phyloP scores from a whole-genome alignment of 2,888 invertebrate species.

The Pachydiplax longipennis region DNA sequence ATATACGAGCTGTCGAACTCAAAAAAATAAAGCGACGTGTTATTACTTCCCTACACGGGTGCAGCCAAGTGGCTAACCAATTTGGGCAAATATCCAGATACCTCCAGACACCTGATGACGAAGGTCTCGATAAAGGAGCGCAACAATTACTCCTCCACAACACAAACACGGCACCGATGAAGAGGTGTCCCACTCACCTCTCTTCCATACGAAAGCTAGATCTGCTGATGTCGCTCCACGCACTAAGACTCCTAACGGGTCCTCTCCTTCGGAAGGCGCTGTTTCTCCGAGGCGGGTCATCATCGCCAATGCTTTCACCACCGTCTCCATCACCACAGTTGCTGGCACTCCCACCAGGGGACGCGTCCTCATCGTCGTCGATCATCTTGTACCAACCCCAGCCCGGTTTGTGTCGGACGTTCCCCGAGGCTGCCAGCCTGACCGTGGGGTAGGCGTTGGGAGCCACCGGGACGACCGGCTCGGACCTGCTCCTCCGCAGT shows the following conservation, averaged over 20 bases:
- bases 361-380: slow-evolving; percentile 38
- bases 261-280: slow-evolving; percentile 59
- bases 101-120: no score
- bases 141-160: background rate
- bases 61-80: no score
- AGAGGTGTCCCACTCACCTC: slow-evolving; percentile 63
- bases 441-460: slow-evolving; percentile 39
- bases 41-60: no score
- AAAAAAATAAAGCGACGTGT: no score
- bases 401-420: slow-evolving; percentile 38
- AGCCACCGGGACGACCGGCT: slow-evolving; percentile 39
- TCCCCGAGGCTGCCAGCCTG: slow-evolving; percentile 45
- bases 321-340: slow-evolving; percentile 56
- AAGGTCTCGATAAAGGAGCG: no score
- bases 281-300: slow-evolving; percentile 51
- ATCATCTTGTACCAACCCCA: slow-evolving; percentile 48
- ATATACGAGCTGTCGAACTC: no score
- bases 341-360: slow-evolving; percentile 2
- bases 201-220: slow-evolving; percentile 83
- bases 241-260: slow-evolving; percentile 76
- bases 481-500: slow-evolving; percentile 33
- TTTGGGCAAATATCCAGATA: no score
- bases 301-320: slow-evolving; percentile 50
- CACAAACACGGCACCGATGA: background rate
- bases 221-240: slow-evolving; percentile 86